Conservation (phyloP, 2,113 vertebrate species). For the Lagopus leucura region DNA sequence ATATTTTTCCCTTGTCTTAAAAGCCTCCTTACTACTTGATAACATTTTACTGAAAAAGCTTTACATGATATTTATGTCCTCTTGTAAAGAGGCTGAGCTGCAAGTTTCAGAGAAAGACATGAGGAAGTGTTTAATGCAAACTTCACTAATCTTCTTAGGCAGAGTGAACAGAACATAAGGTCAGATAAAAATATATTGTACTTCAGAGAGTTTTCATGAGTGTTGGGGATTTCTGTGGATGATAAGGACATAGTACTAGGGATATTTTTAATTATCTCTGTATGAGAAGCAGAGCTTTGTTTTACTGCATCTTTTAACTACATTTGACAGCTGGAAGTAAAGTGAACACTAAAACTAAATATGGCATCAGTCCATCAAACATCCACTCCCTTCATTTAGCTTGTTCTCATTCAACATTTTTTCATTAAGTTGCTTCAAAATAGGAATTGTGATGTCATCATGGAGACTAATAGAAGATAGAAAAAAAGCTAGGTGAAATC, state of each 20-base stretch:
- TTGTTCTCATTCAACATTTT: slow-evolving; percentile 6
- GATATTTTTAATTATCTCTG: slow-evolving; percentile 28
- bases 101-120: background rate
- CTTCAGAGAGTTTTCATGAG: background rate
- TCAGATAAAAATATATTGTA: background rate
- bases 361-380: background rate
- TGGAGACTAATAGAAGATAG: background rate
- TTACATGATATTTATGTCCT: background rate
- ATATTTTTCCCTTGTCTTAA: background rate
- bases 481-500: background rate
- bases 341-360: background rate
- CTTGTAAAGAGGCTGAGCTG: background rate
- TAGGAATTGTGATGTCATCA: background rate
- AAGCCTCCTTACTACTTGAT: background rate
- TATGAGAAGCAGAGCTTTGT: slow-evolving; percentile 12
- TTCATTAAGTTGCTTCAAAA: background rate
- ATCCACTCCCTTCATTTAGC: background rate
- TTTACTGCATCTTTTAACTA: slow-evolving; percentile 23
- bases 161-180: background rate
- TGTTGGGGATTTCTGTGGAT: background rate
- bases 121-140: background rate
- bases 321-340: background rate
- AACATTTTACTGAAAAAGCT: background rate
- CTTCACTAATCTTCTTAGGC: background rate
- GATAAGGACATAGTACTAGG: background rate